Percentiles rank a stretch among this genome's conserved stretches.
These are phyloP conservation scores for Odontamblyopus rebecca DNA, from an alignment of 2,797 vertebrate genomes.

Conservation along the genomic window DNA sequence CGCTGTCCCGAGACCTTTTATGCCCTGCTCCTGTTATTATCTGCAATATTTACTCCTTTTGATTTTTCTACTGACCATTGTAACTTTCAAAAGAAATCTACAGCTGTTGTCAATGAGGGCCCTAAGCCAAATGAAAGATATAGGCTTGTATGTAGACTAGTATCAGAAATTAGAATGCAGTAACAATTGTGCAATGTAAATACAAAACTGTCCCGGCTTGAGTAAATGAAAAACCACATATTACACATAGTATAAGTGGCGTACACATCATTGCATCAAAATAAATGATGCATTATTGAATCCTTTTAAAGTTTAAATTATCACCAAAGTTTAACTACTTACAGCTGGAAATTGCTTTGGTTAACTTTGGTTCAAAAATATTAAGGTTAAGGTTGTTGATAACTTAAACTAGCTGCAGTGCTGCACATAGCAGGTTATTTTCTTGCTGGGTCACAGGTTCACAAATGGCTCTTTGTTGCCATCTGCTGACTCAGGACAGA, in stretches of 20 bases:
- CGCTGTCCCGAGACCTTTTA: constrained; percentile 64
- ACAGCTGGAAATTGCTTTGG: background rate
- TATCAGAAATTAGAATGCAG: background rate
- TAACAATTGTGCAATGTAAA: background rate
- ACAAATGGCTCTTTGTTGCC: constrained; percentile 80
- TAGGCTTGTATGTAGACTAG: background rate
- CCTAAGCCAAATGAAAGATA: background rate
- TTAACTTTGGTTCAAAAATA: background rate
- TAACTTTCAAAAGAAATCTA: constrained; percentile 30
- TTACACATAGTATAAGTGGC: background rate
- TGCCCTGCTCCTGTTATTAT: constrained; percentile 73
- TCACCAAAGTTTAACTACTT: background rate
- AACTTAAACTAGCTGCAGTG: constrained; percentile 74
- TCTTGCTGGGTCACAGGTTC: background rate
- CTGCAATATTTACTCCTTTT: constrained; percentile 77
- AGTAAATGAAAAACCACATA: background rate
- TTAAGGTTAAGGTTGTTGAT: too few relatives aligned
- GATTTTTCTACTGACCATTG: constrained; percentile 58
- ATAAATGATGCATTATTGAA: background rate
- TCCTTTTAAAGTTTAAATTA: background rate
- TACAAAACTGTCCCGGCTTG: too few relatives aligned
- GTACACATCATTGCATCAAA: background rate
- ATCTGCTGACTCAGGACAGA: constrained; percentile 67
- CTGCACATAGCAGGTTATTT: constrained; percentile 29
- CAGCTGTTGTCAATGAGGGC: background rate